phyloP scores from a whole-genome alignment of 2,113 vertebrate species.

The Madoqua kirkii region DNA sequence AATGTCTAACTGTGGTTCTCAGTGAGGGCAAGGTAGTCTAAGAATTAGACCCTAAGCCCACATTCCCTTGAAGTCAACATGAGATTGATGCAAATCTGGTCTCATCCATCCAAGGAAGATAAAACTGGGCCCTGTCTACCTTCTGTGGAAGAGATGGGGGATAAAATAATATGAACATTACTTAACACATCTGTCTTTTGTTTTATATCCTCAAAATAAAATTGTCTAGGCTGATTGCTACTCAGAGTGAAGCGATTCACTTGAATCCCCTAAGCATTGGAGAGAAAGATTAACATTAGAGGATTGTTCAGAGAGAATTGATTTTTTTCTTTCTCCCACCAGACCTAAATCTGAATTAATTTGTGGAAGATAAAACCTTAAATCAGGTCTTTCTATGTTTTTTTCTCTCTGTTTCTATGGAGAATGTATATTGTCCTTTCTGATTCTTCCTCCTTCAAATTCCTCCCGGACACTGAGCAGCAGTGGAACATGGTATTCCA shows the following conservation, averaged over 20 bases:
- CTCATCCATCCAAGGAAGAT: neutral
- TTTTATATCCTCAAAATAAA: neutral
- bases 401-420: neutral
- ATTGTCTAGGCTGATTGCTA: neutral
- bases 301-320: neutral
- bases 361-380: neutral
- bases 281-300: neutral
- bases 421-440: neutral
- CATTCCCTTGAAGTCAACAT: neutral
- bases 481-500: neutral
- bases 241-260: neutral
- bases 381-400: neutral
- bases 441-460: neutral
- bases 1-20: neutral
- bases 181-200: neutral
- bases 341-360: neutral
- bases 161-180: neutral
- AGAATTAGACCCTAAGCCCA: neutral
- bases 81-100: neutral
- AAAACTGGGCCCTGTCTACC: neutral
- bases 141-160: neutral
- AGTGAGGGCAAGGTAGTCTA: neutral
- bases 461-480: neutral
- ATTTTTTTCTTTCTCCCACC: neutral
- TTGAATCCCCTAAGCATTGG: neutral